A percentile compares a stretch with the other conserved stretches of the same genome.
Evolutionary conservation across 2,113 vertebrate species (phyloP).

Genomic region (Leptobrachium ailaonicum): DNA sequence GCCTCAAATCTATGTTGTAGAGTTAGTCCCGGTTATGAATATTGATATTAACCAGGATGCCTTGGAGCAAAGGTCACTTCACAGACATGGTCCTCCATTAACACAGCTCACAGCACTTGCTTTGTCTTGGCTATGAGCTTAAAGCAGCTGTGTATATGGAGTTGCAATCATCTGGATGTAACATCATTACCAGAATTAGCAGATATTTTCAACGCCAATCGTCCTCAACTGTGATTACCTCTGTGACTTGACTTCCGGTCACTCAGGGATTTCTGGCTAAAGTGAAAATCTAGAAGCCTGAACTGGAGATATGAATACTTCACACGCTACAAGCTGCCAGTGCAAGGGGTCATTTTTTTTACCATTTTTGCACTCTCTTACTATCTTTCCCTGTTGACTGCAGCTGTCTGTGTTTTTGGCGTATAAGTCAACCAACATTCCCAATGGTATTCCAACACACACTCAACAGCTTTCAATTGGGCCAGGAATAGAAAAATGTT

Average conservation of each 20-base stretch:
- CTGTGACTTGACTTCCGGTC: background rate
- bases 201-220: background rate
- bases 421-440: background rate
- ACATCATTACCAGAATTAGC: background rate
- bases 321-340: background rate
- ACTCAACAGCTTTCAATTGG: background rate
- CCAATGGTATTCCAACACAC: background rate
- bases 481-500: background rate
- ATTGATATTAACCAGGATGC: background rate
- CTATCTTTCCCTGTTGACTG: background rate
- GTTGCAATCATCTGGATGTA: background rate
- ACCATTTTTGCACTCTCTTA: background rate
- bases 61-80: background rate
- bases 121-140: background rate
- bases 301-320: background rate
- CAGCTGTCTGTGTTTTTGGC: background rate
- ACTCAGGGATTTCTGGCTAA: background rate
- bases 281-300: background rate
- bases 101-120: background rate
- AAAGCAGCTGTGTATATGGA: background rate
- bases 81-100: background rate
- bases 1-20: too few relatives aligned
- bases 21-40: background rate
- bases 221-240: background rate
- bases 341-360: background rate